phyloP scores from a whole-genome alignment of 2,113 vertebrate species.

The Tichodroma muraria region DNA sequence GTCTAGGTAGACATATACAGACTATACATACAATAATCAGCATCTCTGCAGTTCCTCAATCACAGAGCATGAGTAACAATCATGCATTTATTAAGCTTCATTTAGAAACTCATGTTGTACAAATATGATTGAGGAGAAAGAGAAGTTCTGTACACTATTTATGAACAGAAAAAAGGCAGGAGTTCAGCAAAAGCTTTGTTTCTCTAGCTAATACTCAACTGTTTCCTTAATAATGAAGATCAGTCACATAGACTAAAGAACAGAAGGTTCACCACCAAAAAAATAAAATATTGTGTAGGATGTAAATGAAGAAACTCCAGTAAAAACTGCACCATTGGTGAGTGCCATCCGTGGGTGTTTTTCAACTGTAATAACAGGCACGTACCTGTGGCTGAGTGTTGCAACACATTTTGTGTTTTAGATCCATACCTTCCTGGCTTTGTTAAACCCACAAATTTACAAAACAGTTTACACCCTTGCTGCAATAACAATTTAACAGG shows the following conservation, averaged over 20 bases:
- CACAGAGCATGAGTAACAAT: neutral
- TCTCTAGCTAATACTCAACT: neutral
- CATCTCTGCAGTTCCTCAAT: neutral
- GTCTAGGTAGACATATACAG: neutral
- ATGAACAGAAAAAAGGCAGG: neutral
- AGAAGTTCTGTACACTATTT: neutral
- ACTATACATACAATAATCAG: neutral
- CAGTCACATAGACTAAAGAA: neutral
- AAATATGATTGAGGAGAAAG: neutral
- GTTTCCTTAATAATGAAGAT: neutral
- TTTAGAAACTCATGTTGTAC: neutral
- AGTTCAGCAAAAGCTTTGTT: neutral
- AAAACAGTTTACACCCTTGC: neutral
- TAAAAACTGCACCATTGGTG: neutral
- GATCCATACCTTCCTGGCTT: neutral
- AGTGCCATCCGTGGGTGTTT: neutral
- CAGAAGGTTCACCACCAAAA: neutral
- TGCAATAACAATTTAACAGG: neutral
- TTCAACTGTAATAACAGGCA: neutral
- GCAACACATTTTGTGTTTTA: neutral
- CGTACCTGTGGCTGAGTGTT: neutral
- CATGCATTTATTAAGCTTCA: neutral
- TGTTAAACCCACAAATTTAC: neutral
- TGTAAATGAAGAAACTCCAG: neutral
- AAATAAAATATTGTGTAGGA: rapidly evolving